A percentile compares a stretch with the other conserved stretches of the same genome.
Evolutionary conservation across 2,888 invertebrate species (phyloP).

Genomic region (Andrena fulva): DNA sequence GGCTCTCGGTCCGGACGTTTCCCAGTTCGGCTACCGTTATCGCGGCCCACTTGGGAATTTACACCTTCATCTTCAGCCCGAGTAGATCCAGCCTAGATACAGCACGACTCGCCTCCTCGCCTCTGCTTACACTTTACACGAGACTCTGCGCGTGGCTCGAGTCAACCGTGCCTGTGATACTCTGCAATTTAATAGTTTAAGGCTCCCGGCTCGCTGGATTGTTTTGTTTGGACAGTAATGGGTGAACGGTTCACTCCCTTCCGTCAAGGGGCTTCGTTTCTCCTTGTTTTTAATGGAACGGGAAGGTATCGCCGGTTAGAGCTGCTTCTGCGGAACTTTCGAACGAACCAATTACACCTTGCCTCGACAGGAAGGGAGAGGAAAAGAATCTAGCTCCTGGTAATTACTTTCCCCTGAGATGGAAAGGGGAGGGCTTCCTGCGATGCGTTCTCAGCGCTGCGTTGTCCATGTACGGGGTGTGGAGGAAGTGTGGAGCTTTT

Average conservation of each 20-base stretch:
- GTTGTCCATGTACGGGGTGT: neutral
- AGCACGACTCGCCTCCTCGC: slow-evolving; percentile 32
- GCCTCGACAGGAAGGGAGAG: neutral
- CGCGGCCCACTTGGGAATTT: slow-evolving; percentile 22
- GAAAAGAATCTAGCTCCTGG: neutral
- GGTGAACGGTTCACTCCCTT: neutral
- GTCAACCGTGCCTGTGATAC: slow-evolving; percentile 3
- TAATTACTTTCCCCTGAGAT: neutral
- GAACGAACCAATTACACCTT: neutral
- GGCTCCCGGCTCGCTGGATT: neutral
- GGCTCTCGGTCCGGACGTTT: neutral
- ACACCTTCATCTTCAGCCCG: slow-evolving; percentile 24
- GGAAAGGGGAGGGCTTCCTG: neutral
- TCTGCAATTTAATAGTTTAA: slow-evolving; percentile 10
- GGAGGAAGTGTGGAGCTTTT: neutral
- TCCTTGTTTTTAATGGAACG: neutral
- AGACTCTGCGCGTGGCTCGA: slow-evolving; percentile 12
- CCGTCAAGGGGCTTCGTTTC: neutral
- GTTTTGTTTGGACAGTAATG: neutral
- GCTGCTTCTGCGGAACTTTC: neutral
- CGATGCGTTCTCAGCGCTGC: neutral
- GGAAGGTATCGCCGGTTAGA: neutral
- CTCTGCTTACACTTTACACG: slow-evolving; percentile 42
- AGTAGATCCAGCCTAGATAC: slow-evolving; percentile 38
- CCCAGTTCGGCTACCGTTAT: neutral